phyloP scores from a whole-genome alignment of 2,797 vertebrate genomes.

The Poecilia velifera region DNA sequence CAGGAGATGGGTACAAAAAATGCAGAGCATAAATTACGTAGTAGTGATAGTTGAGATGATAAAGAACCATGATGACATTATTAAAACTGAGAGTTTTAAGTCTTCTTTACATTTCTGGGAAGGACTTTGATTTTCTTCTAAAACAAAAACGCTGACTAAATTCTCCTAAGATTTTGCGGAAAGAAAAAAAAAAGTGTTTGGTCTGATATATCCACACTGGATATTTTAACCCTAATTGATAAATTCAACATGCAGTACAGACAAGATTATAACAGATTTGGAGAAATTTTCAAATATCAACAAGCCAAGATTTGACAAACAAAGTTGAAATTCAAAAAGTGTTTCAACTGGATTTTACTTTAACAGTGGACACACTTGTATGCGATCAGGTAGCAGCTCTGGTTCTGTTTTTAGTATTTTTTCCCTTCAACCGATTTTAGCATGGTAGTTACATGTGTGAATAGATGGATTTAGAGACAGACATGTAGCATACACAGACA shows the following conservation, averaged over 20 bases:
- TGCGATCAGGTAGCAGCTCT: neutral
- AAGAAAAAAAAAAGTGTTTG: too few relatives aligned
- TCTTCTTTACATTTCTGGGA: too few relatives aligned
- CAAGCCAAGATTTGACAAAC: neutral
- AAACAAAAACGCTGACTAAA: too few relatives aligned
- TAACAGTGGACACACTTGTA: neutral
- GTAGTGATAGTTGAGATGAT: neutral
- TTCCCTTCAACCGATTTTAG: neutral
- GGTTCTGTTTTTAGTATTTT: neutral
- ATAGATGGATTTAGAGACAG: neutral
- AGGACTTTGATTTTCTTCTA: too few relatives aligned
- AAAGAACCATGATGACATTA: neutral
- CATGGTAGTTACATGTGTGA: neutral
- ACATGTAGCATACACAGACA: neutral
- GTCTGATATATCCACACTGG: too few relatives aligned
- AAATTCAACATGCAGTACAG: neutral
- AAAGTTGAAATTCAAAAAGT: neutral
- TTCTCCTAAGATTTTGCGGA: too few relatives aligned
- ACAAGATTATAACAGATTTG: neutral
- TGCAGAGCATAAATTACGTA: neutral
- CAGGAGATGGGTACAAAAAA: neutral
- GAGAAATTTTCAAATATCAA: neutral
- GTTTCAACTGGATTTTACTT: neutral
- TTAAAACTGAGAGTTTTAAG: neutral
- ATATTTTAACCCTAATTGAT: neutral